Evolutionary conservation across 2,888 invertebrate genomes (phyloP).

Genomic region (Mimas tiliae): DNA sequence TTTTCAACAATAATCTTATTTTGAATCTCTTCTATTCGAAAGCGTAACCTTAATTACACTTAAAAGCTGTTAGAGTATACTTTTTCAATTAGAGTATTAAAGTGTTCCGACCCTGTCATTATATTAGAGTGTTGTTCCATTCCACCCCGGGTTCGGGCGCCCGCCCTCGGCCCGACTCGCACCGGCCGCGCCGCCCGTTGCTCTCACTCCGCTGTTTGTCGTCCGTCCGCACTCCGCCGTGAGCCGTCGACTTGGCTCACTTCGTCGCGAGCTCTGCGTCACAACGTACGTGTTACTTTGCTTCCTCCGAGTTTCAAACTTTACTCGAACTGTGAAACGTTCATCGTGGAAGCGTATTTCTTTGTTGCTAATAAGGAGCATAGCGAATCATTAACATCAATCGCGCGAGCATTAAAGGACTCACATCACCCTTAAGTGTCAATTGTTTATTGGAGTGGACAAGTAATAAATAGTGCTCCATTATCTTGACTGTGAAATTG

Average conservation of each 20-base stretch:
- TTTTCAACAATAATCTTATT: slow-evolving; percentile 22
- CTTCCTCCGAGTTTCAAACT: slow-evolving; percentile 61
- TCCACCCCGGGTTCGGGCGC: slow-evolving; percentile 70
- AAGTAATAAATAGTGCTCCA: slow-evolving; percentile 53
- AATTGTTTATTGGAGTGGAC: slow-evolving; percentile 56
- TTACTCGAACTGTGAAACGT: slow-evolving; percentile 65
- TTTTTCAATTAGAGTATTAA: slow-evolving; percentile 84
- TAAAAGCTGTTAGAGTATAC: slow-evolving; percentile 80
- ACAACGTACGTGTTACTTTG: slow-evolving; percentile 50
- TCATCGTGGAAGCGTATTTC: slow-evolving; percentile 33
- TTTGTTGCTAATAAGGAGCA: slow-evolving; percentile 46
- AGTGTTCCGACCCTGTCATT: slow-evolving; percentile 84
- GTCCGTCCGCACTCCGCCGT: slow-evolving; percentile 31
- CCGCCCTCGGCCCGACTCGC: slow-evolving; percentile 54
- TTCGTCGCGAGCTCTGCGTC: slow-evolving; percentile 65
- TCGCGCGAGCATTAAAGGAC: slow-evolving; percentile 40
- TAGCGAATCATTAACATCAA: slow-evolving; percentile 47
- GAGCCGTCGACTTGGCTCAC: slow-evolving; percentile 52
- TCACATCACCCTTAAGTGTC: slow-evolving; percentile 56
- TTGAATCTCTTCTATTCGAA: slow-evolving; percentile 42
- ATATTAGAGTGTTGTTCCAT: slow-evolving; percentile 83
- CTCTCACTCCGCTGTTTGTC: slow-evolving; percentile 36
- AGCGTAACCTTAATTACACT: slow-evolving; percentile 73
- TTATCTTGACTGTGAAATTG: slow-evolving; percentile 65
- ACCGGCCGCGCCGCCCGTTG: slow-evolving; percentile 38